phyloP scores from a whole-genome alignment of 2,797 vertebrate species.

The Steatocranus sp. region DNA sequence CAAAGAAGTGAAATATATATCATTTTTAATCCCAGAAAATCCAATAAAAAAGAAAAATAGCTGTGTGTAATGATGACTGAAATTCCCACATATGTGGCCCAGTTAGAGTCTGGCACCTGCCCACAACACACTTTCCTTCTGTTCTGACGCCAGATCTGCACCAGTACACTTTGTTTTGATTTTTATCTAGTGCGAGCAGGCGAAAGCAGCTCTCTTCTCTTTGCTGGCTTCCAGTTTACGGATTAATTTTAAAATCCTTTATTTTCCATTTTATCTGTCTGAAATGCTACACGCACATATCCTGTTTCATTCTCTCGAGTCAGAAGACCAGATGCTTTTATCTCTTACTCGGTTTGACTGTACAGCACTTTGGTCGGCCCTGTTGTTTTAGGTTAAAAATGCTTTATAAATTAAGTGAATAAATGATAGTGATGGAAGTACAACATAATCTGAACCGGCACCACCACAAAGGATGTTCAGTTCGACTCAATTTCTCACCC shows the following conservation, averaged over 20 bases:
- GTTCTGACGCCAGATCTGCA: neutral
- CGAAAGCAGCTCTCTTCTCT: neutral
- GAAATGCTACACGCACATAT: neutral
- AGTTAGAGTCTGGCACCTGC: neutral
- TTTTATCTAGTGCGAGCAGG: neutral
- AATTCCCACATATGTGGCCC: neutral
- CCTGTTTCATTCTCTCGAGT: neutral
- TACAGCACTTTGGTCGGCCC: neutral
- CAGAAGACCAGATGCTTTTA: neutral
- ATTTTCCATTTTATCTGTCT: neutral
- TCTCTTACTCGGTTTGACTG: neutral
- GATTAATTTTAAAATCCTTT: neutral
- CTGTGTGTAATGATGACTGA: neutral
- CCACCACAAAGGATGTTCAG: rapidly evolving
- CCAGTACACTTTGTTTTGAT: neutral
- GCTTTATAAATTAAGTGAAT: neutral
- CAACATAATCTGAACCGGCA: neutral
- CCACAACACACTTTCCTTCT: neutral
- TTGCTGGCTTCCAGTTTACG: neutral
- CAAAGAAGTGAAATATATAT: neutral
- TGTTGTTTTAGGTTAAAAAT: neutral
- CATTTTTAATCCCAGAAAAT: neutral
- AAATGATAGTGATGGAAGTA: neutral
- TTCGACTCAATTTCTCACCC: constrained; percentile 48
- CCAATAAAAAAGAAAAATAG: neutral